These are phyloP conservation scores for Dynastes grantii DNA, from an alignment of 2,888 invertebrate genomes.

Conservation along the genomic window DNA sequence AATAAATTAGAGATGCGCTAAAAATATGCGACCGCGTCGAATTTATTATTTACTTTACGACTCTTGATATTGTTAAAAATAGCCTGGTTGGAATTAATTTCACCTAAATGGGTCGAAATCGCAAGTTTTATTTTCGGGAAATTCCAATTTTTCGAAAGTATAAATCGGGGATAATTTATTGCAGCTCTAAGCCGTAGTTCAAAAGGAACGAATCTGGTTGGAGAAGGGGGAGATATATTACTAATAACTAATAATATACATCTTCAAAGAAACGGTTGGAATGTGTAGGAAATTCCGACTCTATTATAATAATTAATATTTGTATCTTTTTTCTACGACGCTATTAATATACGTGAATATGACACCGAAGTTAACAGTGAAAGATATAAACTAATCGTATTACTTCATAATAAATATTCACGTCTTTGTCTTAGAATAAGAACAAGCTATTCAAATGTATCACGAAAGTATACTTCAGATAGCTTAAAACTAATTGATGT, in stretches of 20 bases:
- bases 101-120: slow-evolving; percentile 18
- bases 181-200: slow-evolving; percentile 22
- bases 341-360: slow-evolving; percentile 33
- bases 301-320: slow-evolving; percentile 44
- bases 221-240: slow-evolving; percentile 16
- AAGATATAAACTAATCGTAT: slow-evolving; percentile 34
- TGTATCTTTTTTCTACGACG: not conserved
- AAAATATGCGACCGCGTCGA: slow-evolving; percentile 17
- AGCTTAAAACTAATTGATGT: no score
- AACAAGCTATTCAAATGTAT: no score
- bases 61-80: slow-evolving; percentile 23
- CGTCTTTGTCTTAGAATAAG: no score
- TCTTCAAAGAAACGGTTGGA: slow-evolving; percentile 46
- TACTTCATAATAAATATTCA: slow-evolving; percentile 33
- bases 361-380: slow-evolving; percentile 9
- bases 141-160: not conserved
- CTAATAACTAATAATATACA: slow-evolving; percentile 46
- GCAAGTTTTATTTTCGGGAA: slow-evolving; percentile 34
- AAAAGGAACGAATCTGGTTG: slow-evolving; percentile 1
- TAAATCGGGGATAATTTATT: slow-evolving; percentile 31
- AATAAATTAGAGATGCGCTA: slow-evolving; percentile 26
- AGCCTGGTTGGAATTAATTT: not conserved
- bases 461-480: no score
- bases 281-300: slow-evolving; percentile 21
- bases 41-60: slow-evolving; percentile 24